Base-by-base conservation (phyloP, 2,797 vertebrate species). In the Oreortyx pictus region DNA sequence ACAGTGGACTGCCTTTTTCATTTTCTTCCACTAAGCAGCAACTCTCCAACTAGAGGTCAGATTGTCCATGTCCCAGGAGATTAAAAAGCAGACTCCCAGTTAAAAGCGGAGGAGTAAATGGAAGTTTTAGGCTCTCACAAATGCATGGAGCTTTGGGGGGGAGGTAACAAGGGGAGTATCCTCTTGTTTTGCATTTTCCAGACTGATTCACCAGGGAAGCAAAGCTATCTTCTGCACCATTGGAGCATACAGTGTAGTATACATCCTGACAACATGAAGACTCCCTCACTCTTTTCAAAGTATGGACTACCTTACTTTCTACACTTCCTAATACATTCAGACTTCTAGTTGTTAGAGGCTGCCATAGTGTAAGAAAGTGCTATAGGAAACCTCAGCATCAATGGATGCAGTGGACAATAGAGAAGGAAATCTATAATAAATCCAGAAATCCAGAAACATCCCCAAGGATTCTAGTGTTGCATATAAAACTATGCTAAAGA, bases 401-500 rank as follows among this genome's bases (percentile, higher is more conserved):
- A 13, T 19, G 16, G 56, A 73, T 22, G 29, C 25, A 18, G 29
- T 19, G 39, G 39, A 41, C 43, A 86, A 49, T 62, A 59, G 44
- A 85, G 54, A 49, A 78, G 33, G 47, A 71, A 88, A 74, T 49
- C 65, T 44, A 2, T 49, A 68, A 74, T 29, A 57, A 37, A 57
- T 70, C 83, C 44, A 31, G 83, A 79, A 44, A 57, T 70, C 82
- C 44, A 31, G 83, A 79, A 44, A 35, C 39, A 80, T 61, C 47
- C 31, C 72, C 78, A 88, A 72, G 76, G 62, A 89, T 92, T 94
- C 73, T 56, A 44, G 41, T 65, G 44, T 86, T 78, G 54, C 41
- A 80, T 62, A 89, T 43, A 65, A 94, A 86, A 80, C 61, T 92
- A 11, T 68, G 86, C 90, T 96, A 88, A 96, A 81, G 44, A 93